These are phyloP conservation scores for Pachyseris speciosa DNA, from an alignment of 64 coral and sea anemone genomes.

Conservation along the genomic window DNA sequence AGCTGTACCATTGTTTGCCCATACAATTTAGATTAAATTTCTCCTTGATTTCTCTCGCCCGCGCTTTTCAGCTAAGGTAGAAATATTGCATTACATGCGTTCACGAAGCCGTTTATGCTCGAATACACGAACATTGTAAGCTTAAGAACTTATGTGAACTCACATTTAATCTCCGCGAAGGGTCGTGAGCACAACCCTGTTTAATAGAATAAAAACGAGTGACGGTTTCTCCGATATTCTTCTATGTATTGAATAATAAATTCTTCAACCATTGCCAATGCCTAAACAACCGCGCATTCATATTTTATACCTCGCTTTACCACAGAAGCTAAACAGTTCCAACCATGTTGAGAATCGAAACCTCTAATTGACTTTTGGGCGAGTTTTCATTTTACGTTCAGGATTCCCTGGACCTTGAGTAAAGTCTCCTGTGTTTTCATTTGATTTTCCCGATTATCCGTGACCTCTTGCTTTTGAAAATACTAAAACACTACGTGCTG, in stretches of 20 bases:
- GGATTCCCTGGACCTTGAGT: not conserved
- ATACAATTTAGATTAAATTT: too few species aligned
- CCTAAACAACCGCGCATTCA: not conserved
- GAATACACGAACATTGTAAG: too few species aligned
- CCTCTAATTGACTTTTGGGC: not conserved
- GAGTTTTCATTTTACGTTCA: not conserved
- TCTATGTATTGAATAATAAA: too few species aligned
- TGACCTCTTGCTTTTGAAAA: not conserved
- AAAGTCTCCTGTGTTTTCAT: not conserved
- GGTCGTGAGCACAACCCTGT: not conserved
- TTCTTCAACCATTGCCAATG: not conserved
- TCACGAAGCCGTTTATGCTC: too few species aligned
- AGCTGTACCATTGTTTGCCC: too few species aligned
- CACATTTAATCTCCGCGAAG: not conserved
- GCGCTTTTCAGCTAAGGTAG: too few species aligned
- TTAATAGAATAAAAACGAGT: not conserved
- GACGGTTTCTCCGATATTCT: not conserved
- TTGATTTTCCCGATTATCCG: not conserved
- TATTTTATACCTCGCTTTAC: conserved; percentile 3
- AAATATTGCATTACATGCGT: too few species aligned
- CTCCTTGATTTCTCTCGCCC: too few species aligned
- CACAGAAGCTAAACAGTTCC: conserved; percentile 4
- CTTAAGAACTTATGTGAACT: too few species aligned
- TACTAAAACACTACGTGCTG: not conserved
- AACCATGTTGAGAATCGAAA: not conserved